Base-by-base conservation (phyloP, 2,888 invertebrate species). In the Tuberolachnus salignus region DNA sequence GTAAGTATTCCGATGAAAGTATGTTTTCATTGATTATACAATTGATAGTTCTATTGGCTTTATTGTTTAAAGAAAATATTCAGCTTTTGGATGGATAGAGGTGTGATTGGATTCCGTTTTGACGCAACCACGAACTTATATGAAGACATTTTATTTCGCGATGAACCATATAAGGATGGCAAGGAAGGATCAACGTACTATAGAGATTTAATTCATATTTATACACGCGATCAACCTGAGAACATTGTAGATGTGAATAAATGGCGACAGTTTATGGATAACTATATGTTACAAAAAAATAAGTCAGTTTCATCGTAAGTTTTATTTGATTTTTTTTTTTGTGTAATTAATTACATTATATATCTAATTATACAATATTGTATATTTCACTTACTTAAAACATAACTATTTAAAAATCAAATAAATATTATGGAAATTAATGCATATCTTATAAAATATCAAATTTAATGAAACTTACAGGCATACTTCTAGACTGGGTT, bases 1-100 rank as follows among this genome's bases (percentile, higher is more conserved):
- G 90, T 86, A 83, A 82, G 82, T 82, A 66, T 4, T 10, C 19
- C 14, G 42, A 66, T 4, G 10, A 11, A 11, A 11, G 19, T 55
- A 21, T 34, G n/a, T 69, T 46, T 0, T 9, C 21, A 9, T 80
- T 80, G 11, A n/a, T 74, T 19, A n/a, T 81, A 9, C 19, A 70
- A 16, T 70, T 69, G 0, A 21, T 80, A 81, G 74, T 61, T 70
- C 1, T 81, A 80, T 16, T 51, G 74, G 0, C 0, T n/a, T n/a
- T n/a, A n/a, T n/a, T 19, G 44, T 71, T 71, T 13, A 9, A 49
- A 64, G 70, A 70, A 63, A 8, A 51, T 81, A 13, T 13, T 81
- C 1, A 46, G 57, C 34, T 81, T 81, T 59, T 81, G 81, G 81
- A 14, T 81, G 63, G 69, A 81, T n/a, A 78, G 26, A 64, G 81